Percentiles rank a stretch among this genome's conserved stretches.
These are phyloP conservation scores for Rotaria magnacalcarata DNA, from an alignment of 2,888 invertebrate genomes.

Conservation along the genomic window DNA sequence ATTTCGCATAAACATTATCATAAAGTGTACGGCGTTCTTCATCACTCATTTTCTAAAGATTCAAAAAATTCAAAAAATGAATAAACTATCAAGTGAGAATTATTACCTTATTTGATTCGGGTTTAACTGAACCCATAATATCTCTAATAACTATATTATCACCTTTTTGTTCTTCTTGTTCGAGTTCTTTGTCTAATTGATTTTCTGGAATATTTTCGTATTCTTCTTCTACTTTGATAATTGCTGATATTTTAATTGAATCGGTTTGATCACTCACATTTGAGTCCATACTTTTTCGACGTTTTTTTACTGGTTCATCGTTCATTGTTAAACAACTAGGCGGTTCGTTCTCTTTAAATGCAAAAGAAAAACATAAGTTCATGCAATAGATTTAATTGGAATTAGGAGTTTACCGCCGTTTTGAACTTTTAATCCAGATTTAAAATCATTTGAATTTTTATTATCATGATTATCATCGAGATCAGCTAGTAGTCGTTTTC, in stretches of 20 bases:
- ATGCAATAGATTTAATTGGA: background rate
- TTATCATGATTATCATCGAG: background rate
- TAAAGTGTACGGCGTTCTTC: background rate
- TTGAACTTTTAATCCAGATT: background rate
- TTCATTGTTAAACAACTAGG: background rate
- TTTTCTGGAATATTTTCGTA: background rate
- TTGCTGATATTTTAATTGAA: background rate
- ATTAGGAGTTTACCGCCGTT: background rate
- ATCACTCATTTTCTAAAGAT: background rate
- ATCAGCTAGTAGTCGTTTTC: background rate
- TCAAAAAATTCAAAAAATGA: background rate
- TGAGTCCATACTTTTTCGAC: background rate
- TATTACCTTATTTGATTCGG: background rate
- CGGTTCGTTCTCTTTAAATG: background rate
- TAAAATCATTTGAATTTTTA: background rate
- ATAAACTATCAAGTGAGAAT: background rate
- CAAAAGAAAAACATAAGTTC: background rate
- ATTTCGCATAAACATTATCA: constrained; percentile 32
- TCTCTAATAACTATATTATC: constrained; percentile 35
- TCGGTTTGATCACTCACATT: background rate
- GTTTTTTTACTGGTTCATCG: background rate
- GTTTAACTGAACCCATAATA: background rate
- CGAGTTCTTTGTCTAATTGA: background rate
- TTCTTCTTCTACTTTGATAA: background rate
- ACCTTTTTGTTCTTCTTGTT: constrained; percentile 21